Base-by-base conservation (phyloP, 2,113 vertebrate species). In the Brachirus orientalis region DNA sequence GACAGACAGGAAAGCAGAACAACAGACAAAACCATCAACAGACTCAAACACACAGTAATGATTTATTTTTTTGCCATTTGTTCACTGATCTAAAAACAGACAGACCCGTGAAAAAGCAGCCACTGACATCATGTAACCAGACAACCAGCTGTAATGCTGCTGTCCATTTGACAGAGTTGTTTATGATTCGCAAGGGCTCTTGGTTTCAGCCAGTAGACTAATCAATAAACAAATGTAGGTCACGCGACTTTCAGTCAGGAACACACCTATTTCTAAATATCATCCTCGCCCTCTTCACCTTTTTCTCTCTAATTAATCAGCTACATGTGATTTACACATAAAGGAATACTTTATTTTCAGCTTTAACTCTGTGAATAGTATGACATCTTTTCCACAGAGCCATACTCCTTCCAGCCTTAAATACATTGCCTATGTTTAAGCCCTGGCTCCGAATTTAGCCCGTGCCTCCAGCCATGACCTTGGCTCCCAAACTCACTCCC, bases 211-310 rank as follows among this genome's bases (percentile, higher is more conserved):
- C 63, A 53, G 58, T 73, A 72, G 57, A 72, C 80, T 67, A 73
- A 72, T 69, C 66, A 79, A 84, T 84, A 80, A 88, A 87, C 58
- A 75, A 76, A 92, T 89, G 72, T 87, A 89, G 86, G 84, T 90
- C 89, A 89, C 65, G 77, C 79, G 63, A 85, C 74, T 59, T 51
- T 78, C 58, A 70, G 40, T 33, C 70, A 63, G 61, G 57, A 63
- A 59, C 37, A 64, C 56, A 79, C 70, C 58, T 66, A 63, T 79
- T 80, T 83, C 54, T 62, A 63, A 80, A 79, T n/a, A 36, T 86
- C 19, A 40, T 17, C 37, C 36, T 61, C 22, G 10, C 1, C 51
- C 72, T 41, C 69, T 45, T 67, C 54, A 66, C 53, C 45, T 51
- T 43, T 68, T 79, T 79, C 48, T 11, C 18, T 63, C 61, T 47